Conservation (phyloP, 2,797 vertebrate genomes). For the Kryptopterus vitreolus region DNA sequence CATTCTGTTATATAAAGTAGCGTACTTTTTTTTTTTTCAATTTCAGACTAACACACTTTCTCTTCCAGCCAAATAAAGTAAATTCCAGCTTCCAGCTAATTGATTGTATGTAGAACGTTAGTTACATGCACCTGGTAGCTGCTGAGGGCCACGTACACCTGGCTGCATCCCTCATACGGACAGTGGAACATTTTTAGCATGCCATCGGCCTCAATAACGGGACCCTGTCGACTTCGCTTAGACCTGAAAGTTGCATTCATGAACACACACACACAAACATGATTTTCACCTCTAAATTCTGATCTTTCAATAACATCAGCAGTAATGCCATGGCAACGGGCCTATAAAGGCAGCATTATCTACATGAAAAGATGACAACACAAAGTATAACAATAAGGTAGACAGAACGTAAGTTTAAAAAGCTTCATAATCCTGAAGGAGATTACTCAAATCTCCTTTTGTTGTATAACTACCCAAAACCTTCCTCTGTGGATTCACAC, state of each 20-base stretch:
- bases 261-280: constrained; percentile 1
- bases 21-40: not conserved
- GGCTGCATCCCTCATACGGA: constrained; percentile 87
- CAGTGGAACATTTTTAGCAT: constrained; percentile 92
- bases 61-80: not conserved
- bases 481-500: constrained; percentile 15
- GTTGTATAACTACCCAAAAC: not conserved
- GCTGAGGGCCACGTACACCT: constrained; percentile 87
- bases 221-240: constrained; percentile 78
- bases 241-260: constrained; percentile 61
- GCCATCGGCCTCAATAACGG: constrained; percentile 80
- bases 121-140: constrained; percentile 82
- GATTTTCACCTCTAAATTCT: not conserved
- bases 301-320: not conserved
- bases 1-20: not conserved
- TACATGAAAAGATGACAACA: not conserved
- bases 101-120: not conserved
- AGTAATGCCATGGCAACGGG: not conserved
- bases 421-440: not conserved
- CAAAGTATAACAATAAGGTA: not conserved
- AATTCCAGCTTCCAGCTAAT: not conserved
- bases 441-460: not conserved
- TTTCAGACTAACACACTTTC: not conserved
- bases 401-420: not conserved
- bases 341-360: not conserved